phyloP scores from a whole-genome alignment of 2,888 invertebrate genomes.

The Melitaea athalia region DNA sequence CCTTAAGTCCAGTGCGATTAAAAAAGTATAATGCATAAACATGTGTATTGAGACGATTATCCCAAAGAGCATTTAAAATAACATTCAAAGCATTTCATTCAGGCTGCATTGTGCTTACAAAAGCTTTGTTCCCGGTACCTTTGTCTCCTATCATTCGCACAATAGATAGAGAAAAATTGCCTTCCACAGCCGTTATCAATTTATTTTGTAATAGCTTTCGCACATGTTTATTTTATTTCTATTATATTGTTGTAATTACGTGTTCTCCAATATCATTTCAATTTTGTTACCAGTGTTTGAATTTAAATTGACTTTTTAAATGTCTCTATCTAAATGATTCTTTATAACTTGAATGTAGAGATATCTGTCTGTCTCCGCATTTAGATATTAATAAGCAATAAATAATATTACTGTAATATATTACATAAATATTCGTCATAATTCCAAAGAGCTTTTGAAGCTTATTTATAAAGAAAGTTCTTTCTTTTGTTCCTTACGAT shows the following conservation, averaged over 20 bases:
- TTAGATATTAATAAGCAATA: too few relatives aligned
- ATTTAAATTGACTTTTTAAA: too few relatives aligned
- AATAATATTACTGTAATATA: too few relatives aligned
- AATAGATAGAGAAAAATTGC: constrained; percentile 72
- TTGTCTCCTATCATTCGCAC: constrained; percentile 49
- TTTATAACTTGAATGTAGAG: too few relatives aligned
- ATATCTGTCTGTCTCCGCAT: too few relatives aligned
- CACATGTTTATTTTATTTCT: constrained; percentile 29
- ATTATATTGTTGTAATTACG: constrained; percentile 20
- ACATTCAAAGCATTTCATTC: constrained; percentile 41
- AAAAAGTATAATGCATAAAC: constrained; percentile 23
- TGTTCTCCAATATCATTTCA: not conserved
- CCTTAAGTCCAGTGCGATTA: not conserved
- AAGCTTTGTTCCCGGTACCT: constrained; percentile 50
- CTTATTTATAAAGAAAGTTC: too few relatives aligned
- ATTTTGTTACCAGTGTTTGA: not conserved
- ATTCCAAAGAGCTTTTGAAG: too few relatives aligned
- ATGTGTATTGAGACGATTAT: constrained; percentile 36
- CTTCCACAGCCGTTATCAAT: constrained; percentile 63
- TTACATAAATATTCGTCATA: too few relatives aligned
- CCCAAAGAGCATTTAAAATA: constrained; percentile 36
- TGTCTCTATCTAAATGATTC: too few relatives aligned
- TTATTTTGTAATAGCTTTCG: constrained; percentile 60
- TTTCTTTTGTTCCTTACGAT: too few relatives aligned
- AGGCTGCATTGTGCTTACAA: constrained; percentile 52